These are phyloP conservation scores for Sarcophaga rosellei DNA, from an alignment of 2,888 invertebrate species.

Conservation along the genomic window DNA sequence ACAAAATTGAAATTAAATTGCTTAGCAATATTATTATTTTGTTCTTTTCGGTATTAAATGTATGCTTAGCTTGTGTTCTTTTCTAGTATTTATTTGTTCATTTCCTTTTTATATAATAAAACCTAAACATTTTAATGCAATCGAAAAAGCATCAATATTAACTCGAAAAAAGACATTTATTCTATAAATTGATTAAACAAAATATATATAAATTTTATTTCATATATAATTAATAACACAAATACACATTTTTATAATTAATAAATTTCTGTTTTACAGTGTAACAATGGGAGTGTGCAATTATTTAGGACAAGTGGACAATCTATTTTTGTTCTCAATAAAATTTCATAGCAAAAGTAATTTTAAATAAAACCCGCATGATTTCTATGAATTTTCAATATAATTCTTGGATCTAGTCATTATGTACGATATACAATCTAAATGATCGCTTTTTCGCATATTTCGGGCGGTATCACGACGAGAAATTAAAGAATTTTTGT, in stretches of 20 bases:
- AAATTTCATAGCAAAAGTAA: not conserved
- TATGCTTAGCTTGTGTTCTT: conserved; percentile 45
- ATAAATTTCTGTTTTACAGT: conserved; percentile 37
- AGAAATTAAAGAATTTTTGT: too few relatives aligned
- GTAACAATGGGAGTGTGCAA: not conserved
- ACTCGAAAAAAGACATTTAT: conserved; percentile 61
- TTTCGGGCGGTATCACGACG: too few relatives aligned
- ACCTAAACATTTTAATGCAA: too few relatives aligned
- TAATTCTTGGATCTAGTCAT: too few relatives aligned
- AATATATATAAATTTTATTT: conserved; percentile 20
- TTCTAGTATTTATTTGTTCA: conserved; percentile 36
- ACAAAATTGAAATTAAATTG: conserved; percentile 17
- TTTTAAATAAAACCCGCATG: not conserved
- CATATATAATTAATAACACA: conserved; percentile 18
- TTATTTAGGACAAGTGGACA: not conserved
- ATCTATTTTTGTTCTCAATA: conserved; percentile 48
- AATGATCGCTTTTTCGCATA: too few relatives aligned
- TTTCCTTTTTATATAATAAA: not conserved
- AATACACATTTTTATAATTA: conserved; percentile 8
- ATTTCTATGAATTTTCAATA: too few relatives aligned
- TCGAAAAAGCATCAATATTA: conserved; percentile 11
- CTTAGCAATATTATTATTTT: conserved; percentile 40
- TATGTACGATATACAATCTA: too few relatives aligned
- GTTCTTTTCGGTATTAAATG: conserved; percentile 29
- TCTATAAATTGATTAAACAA: conserved; percentile 37